phyloP scores from a whole-genome alignment of 2,113 vertebrate species.

The Petromus typicus region DNA sequence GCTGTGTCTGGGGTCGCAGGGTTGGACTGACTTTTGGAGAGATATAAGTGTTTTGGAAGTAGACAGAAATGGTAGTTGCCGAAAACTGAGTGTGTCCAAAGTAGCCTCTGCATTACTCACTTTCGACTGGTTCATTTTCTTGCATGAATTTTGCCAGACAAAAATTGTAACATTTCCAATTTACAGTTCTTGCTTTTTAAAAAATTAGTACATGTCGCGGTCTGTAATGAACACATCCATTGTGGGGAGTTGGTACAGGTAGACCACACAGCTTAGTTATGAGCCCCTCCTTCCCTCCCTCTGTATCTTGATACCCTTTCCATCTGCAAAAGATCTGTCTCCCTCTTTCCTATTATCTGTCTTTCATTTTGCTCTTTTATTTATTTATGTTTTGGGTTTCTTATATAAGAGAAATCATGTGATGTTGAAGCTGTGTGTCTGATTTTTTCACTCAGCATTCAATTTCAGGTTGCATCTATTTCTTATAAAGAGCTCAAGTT shows the following conservation, averaged over 20 bases:
- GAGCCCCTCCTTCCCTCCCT: neutral
- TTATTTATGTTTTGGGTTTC: neutral
- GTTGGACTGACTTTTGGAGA: neutral
- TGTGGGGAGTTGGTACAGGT: neutral
- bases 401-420: neutral
- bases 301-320: neutral
- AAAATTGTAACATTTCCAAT: neutral
- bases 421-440: neutral
- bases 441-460: neutral
- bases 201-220: neutral
- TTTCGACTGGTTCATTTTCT: slow-evolving; percentile 7
- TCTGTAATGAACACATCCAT: neutral
- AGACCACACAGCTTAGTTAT: neutral
- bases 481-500: neutral
- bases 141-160: neutral
- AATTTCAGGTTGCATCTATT: neutral
- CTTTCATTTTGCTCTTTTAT: neutral
- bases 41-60: slow-evolving; percentile 3
- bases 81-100: neutral
- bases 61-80: neutral
- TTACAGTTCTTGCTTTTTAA: neutral
- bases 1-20: neutral
- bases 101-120: neutral
- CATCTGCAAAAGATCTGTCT: neutral
- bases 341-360: neutral